Percentiles rank a stretch among this genome's conserved stretches.
Evolutionary conservation across 2,888 invertebrate genomes (phyloP).

Genomic region (Agrochola macilenta): DNA sequence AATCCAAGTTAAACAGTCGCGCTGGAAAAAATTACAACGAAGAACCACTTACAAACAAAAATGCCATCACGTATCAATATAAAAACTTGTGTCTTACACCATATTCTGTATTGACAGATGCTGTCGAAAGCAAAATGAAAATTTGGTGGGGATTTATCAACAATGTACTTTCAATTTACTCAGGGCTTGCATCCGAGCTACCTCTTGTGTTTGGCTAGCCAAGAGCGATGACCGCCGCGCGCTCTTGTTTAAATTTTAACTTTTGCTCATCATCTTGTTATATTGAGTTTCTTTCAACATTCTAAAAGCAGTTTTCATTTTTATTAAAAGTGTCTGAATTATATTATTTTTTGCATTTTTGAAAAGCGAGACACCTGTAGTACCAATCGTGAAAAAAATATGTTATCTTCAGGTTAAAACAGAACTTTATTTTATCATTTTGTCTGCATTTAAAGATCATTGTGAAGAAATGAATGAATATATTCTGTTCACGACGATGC

Average conservation of each 20-base stretch:
- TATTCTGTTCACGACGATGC: too few species aligned
- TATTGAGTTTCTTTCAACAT: constrained; percentile 6
- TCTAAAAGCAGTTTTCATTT: not conserved
- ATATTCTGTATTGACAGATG: constrained; percentile 44
- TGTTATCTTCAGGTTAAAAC: not conserved
- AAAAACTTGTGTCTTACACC: constrained; percentile 30
- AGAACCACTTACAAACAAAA: not conserved
- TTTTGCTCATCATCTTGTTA: constrained; percentile 6
- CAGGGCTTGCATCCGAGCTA: constrained; percentile 46
- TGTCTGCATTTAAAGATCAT: not conserved
- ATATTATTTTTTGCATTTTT: not conserved
- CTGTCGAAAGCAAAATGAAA: constrained; percentile 44
- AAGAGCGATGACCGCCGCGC: constrained; percentile 52
- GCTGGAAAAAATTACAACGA: not conserved
- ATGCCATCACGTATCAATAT: not conserved
- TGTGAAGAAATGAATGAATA: not conserved
- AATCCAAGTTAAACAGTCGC: not conserved
- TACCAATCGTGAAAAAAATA: not conserved
- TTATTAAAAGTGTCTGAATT: not conserved
- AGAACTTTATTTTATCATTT: not conserved
- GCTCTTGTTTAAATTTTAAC: constrained; percentile 35
- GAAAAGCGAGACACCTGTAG: not conserved
- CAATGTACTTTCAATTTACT: constrained; percentile 57
- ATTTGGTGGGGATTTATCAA: constrained; percentile 53
- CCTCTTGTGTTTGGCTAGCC: constrained; percentile 32